Conservation (phyloP, 2,888 invertebrate species). For the Ormyrus nitidulus region DNA sequence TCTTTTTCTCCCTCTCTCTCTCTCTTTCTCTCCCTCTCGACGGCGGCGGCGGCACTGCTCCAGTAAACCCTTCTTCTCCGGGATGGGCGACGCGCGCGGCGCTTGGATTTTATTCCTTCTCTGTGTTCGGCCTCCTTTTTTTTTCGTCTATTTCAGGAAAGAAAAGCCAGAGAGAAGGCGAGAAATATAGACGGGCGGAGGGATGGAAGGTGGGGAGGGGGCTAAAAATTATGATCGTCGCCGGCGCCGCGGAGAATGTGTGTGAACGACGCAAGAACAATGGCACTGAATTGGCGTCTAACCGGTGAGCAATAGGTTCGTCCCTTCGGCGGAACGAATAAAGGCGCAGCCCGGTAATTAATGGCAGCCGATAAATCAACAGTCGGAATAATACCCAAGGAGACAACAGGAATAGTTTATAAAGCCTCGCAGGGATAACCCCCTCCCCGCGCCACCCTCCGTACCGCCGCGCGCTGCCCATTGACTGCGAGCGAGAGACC, state of each 20-base stretch:
- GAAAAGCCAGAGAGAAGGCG: slow-evolving; percentile 7
- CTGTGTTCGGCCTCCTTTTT: slow-evolving; percentile 47
- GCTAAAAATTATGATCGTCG: slow-evolving; percentile 66
- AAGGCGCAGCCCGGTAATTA: slow-evolving; percentile 74
- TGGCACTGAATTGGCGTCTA: slow-evolving; percentile 74
- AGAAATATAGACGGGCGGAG: slow-evolving; percentile 35
- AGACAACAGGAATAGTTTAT: slow-evolving; percentile 76
- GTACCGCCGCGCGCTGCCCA: slow-evolving; percentile 19
- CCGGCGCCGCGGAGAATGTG: slow-evolving; percentile 65
- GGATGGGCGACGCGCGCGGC: slow-evolving; percentile 52
- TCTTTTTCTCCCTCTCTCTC: slow-evolving; percentile 32
- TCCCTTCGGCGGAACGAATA: slow-evolving; percentile 73
- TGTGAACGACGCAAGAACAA: slow-evolving; percentile 76
- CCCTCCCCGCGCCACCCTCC: slow-evolving; percentile 4
- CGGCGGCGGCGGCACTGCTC: slow-evolving; percentile 59
- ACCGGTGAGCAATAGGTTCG: slow-evolving; percentile 75
- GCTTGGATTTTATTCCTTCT: slow-evolving; percentile 44
- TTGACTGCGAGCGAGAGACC: slow-evolving; percentile 11
- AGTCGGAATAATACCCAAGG: slow-evolving; percentile 74
- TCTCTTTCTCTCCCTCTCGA: slow-evolving; percentile 56
- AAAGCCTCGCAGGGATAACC: slow-evolving; percentile 62
- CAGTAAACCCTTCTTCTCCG: slow-evolving; percentile 51
- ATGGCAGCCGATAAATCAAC: slow-evolving; percentile 74
- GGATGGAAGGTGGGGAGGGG: slow-evolving; percentile 7
- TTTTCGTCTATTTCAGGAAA: slow-evolving; percentile 53